Base-by-base conservation (phyloP, 2,113 vertebrate species). In the Leptodactylus fuscus region DNA sequence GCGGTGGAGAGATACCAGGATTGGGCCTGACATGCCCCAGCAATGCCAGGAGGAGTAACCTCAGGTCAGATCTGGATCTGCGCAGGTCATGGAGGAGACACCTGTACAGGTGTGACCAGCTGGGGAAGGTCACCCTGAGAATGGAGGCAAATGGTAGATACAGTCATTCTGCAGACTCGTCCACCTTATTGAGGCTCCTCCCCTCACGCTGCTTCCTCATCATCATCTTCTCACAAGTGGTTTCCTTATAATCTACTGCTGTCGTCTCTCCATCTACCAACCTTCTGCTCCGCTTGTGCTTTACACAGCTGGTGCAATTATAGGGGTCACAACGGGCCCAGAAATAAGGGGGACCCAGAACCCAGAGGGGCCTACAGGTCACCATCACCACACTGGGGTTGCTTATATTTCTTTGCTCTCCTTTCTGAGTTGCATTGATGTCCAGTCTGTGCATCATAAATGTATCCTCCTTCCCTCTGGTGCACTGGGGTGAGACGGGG, bases 1-100 rank as follows among this genome's bases (percentile, higher is more conserved):
- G 91, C 90, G 2, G 27, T 87, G 87, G 83, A 82, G 77, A 85
- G 85, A 85, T 89, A 84, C 71, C 87, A 91, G 87, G 87, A 62
- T 89, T 87, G 81, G n/a, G 48, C 71, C 87, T 77, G 58, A 0
- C 0, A 83, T 87, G 89, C 89, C 88, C 88, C 74, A 62, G 81
- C 29, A 13, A 27, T n/a, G 87, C 85, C 88, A 87, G 89, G 88
- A 91, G 89, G 85, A 71, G 82, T 12, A 48, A 48, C 0, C 22
- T 81, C 74, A 89, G 86, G 83, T 80, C 85, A 84, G 79, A 67
- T 82, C 27, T 83, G 81, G 6, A 41, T n/a, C 36, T 38, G 8
- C 3, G 55, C 7, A 15, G 34, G 78, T 44, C 38, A 73, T 24
- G n/a, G 38, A 24, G 70, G 12, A 73, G 38, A 73, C n/a, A 11